phyloP scores from a whole-genome alignment of 2,888 invertebrate species.

The Agrochola lota region DNA sequence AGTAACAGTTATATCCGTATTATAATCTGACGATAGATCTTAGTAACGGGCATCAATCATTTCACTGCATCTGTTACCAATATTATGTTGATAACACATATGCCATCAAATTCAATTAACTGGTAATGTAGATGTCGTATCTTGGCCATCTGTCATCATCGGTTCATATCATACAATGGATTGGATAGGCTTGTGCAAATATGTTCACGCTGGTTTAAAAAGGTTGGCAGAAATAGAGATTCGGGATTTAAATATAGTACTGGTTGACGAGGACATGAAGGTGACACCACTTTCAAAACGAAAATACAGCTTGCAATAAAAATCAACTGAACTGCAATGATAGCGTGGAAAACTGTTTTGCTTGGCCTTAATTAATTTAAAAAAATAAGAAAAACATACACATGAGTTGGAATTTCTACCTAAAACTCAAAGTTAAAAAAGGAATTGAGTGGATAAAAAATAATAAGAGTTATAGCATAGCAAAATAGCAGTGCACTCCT shows the following conservation, averaged over 20 bases:
- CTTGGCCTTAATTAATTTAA: no score
- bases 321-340: not conserved
- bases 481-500: not conserved
- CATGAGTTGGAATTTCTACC: no score
- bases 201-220: constrained; percentile 3
- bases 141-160: constrained; percentile 38
- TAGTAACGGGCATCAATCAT: constrained; percentile 47
- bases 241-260: not conserved
- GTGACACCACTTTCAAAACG: not conserved
- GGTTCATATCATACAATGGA: constrained; percentile 15
- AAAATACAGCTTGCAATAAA: not conserved
- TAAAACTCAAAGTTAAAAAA: not conserved
- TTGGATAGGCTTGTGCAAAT: not conserved
- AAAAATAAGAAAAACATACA: not conserved
- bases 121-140: constrained; percentile 37
- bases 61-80: constrained; percentile 46
- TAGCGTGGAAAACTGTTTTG: not conserved
- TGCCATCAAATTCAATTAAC: constrained; percentile 54
- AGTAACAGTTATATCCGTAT: constrained; percentile 8
- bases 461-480: not conserved
- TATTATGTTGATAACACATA: constrained; percentile 37
- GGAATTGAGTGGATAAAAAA: not conserved
- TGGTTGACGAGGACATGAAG: not conserved
- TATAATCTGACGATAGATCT: constrained; percentile 40
- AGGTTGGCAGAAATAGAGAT: not conserved